phyloP scores from a whole-genome alignment of 2,888 invertebrate species.

The Galerucella nymphaeae region DNA sequence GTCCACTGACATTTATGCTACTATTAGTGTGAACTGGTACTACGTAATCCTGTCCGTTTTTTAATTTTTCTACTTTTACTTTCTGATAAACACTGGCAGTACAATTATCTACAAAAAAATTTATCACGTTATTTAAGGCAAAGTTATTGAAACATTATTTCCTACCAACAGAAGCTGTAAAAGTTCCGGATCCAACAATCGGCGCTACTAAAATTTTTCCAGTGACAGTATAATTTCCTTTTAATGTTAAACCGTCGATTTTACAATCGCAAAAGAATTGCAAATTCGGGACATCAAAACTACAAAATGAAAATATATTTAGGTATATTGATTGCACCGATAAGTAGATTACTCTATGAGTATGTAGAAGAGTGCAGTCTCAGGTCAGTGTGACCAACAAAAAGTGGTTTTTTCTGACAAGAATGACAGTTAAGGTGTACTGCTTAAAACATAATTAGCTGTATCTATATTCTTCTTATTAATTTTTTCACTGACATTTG shows the following conservation, averaged over 20 bases:
- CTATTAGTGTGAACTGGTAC: conserved; percentile 50
- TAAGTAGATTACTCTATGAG: no score
- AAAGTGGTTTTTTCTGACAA: no score
- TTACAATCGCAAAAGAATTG: conserved; percentile 50
- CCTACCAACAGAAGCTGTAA: conserved; percentile 52
- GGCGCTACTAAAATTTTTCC: conserved; percentile 58
- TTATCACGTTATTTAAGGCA: background rate
- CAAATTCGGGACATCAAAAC: conserved; percentile 53
- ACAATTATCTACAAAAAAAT: conserved; percentile 39
- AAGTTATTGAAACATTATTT: background rate
- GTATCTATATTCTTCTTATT: no score
- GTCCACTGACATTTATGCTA: conserved; percentile 50
- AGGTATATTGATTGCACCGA: background rate
- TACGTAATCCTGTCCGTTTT: conserved; percentile 49
- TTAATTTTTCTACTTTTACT: conserved; percentile 43
- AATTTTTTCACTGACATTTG: no score
- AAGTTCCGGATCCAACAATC: conserved; percentile 53
- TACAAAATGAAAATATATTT: conserved; percentile 39
- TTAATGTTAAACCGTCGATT: conserved; percentile 48
- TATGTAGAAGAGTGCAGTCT: no score
- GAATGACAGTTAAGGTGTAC: no score
- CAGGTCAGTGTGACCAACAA: no score
- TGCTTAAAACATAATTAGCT: no score
- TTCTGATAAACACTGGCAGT: conserved; percentile 51
- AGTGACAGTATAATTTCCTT: conserved; percentile 54